These are phyloP conservation scores for Drosophila austrosaltans DNA, from an alignment of 2,888 invertebrate genomes.

Conservation along the genomic window DNA sequence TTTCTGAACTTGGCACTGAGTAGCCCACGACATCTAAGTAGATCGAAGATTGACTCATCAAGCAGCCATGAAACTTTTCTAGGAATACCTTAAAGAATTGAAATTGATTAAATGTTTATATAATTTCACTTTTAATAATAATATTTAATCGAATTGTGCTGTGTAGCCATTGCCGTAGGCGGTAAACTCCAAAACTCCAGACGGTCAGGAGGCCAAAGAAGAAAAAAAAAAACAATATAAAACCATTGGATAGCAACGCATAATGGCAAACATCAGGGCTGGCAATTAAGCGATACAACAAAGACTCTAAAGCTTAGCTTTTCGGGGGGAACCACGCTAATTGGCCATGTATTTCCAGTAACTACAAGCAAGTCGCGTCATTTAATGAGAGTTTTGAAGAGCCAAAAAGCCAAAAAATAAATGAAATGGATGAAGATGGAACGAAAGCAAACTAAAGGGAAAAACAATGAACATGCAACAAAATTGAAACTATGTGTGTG, in stretches of 20 bases:
- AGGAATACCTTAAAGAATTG: constrained; percentile 34
- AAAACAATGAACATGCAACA: constrained; percentile 77
- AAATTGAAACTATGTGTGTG: constrained; percentile 42
- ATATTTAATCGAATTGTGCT: constrained; percentile 63
- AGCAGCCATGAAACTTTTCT: constrained; percentile 11
- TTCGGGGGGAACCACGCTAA: constrained; percentile 63
- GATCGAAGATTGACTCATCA: constrained; percentile 6
- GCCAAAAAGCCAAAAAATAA: constrained; percentile 26
- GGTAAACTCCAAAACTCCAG: too few relatives aligned
- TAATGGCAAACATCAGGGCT: constrained; percentile 46
- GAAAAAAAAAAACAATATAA: too few relatives aligned
- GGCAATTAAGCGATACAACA: constrained; percentile 63
- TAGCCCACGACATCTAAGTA: background rate
- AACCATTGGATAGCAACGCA: constrained; percentile 23
- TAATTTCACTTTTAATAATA: constrained; percentile 65
- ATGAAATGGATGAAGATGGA: constrained; percentile 42
- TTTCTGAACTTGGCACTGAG: constrained; percentile 11
- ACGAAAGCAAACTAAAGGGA: constrained; percentile 54
- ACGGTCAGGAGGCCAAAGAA: constrained; percentile 7
- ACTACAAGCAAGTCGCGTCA: constrained; percentile 68
- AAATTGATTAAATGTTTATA: constrained; percentile 71
- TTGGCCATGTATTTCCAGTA: constrained; percentile 66
- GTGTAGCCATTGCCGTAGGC: constrained; percentile 46
- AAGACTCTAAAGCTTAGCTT: constrained; percentile 25
- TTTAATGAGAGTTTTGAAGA: constrained; percentile 69